Evolutionary conservation across 2,113 vertebrate genomes (phyloP).

Genomic region (Urocitellus parryii): DNA sequence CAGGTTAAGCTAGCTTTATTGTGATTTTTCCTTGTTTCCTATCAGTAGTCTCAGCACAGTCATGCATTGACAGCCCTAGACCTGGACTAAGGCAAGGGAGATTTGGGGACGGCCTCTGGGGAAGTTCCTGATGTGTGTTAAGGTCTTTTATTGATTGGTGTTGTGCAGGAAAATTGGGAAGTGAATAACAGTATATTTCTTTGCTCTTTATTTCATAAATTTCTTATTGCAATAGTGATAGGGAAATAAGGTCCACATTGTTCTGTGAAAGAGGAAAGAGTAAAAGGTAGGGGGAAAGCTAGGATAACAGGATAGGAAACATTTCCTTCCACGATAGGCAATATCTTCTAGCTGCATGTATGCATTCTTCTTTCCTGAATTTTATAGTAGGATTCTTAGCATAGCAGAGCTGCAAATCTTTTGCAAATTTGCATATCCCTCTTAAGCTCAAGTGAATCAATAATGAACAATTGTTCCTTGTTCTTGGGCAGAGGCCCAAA

Average conservation of each 20-base stretch:
- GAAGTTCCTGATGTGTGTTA: not conserved
- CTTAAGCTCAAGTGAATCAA: slow-evolving; percentile 59
- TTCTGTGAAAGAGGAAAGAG: not conserved
- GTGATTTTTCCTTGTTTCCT: not conserved
- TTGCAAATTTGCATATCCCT: slow-evolving; percentile 60
- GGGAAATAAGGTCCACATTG: not conserved
- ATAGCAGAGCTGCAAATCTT: slow-evolving; percentile 54
- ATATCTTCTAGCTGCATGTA: not conserved
- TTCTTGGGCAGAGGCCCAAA: slow-evolving; percentile 21
- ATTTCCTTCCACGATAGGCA: not conserved
- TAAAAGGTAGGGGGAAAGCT: not conserved
- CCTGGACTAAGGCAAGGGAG: not conserved
- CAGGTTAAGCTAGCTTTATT: not conserved
- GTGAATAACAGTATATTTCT: not conserved
- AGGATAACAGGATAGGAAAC: not conserved
- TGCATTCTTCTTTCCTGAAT: not conserved
- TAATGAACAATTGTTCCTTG: slow-evolving; percentile 51
- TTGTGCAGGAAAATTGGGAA: not conserved
- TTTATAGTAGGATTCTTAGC: slow-evolving; percentile 41
- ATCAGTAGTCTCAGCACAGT: not conserved
- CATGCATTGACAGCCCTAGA: not conserved
- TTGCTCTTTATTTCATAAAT: not conserved
- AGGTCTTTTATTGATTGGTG: not conserved
- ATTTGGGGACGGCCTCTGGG: not conserved
- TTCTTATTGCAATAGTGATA: not conserved